These are phyloP conservation scores for Druon quercuslanigerum DNA, from an alignment of 1,140 invertebrate species.

Conservation along the genomic window DNA sequence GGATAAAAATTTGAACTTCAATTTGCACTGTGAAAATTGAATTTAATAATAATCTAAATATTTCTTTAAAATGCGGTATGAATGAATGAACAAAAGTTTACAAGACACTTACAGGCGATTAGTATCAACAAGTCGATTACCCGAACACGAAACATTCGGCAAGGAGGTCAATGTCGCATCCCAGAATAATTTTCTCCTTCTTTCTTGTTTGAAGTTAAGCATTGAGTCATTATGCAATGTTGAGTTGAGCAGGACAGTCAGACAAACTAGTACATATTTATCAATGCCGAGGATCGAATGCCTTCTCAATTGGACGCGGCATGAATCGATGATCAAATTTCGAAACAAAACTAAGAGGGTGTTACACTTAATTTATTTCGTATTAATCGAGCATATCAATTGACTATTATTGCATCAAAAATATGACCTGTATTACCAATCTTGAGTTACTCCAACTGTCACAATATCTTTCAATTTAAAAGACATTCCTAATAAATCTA, in stretches of 20 bases:
- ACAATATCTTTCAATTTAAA: no score
- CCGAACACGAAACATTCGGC: constrained; percentile 15
- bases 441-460: no score
- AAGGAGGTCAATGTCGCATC: constrained; percentile 27
- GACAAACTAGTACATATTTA: constrained; percentile 15
- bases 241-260: constrained; percentile 9
- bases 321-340: background rate
- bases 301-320: background rate
- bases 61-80: background rate
- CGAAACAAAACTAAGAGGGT: background rate
- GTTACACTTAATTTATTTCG: no score
- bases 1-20: no score
- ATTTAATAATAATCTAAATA: background rate
- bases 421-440: no score
- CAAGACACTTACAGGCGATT: background rate
- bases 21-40: background rate
- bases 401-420: no score
- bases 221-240: constrained; percentile 24
- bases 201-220: background rate
- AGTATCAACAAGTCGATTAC: constrained; percentile 7
- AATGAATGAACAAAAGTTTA: constrained; percentile 10
- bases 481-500: no score
- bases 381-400: no score
- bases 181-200: constrained; percentile 8
- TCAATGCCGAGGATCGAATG: constrained; percentile 5